Percentiles rank a stretch among this genome's conserved stretches.
phyloP scores from a whole-genome alignment of 2,888 invertebrate species.

The Herminia tarsipennalis region DNA sequence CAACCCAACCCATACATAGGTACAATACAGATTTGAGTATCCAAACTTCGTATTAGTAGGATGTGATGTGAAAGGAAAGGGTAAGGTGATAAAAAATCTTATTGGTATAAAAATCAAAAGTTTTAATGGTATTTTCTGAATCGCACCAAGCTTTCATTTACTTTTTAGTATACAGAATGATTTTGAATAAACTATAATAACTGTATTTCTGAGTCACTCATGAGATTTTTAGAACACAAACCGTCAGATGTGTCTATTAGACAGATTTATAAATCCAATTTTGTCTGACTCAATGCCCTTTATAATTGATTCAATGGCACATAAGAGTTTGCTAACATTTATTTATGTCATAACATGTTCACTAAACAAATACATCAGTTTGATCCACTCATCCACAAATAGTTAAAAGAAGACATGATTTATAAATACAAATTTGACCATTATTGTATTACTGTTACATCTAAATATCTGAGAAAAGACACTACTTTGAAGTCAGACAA shows the following conservation, averaged over 20 bases:
- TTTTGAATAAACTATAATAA: constrained; percentile 80
- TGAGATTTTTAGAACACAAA: constrained; percentile 71
- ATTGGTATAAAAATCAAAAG: constrained; percentile 86
- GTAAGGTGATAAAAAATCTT: constrained; percentile 67
- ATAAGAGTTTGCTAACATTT: constrained; percentile 53
- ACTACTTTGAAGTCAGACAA: constrained; percentile 84
- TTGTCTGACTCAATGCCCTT: constrained; percentile 80
- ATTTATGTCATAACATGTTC: constrained; percentile 46
- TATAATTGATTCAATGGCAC: constrained; percentile 73
- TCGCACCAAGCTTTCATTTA: constrained; percentile 86
- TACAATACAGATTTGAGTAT: too few species aligned
- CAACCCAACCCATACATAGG: too few species aligned
- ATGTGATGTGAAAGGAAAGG: neutral
- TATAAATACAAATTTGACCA: constrained; percentile 64
- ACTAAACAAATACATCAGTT: constrained; percentile 45
- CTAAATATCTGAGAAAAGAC: constrained; percentile 72
- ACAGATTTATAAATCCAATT: constrained; percentile 73
- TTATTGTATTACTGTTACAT: constrained; percentile 62
- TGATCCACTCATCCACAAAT: constrained; percentile 41
- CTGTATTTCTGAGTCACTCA: constrained; percentile 71
- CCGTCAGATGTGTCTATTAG: constrained; percentile 64
- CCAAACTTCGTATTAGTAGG: neutral
- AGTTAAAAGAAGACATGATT: constrained; percentile 52
- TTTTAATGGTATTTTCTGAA: constrained; percentile 86
- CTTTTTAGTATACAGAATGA: constrained; percentile 85